These are phyloP conservation scores for Drosophila busckii DNA, from an alignment of 1,140 invertebrate genomes.

Conservation along the genomic window DNA sequence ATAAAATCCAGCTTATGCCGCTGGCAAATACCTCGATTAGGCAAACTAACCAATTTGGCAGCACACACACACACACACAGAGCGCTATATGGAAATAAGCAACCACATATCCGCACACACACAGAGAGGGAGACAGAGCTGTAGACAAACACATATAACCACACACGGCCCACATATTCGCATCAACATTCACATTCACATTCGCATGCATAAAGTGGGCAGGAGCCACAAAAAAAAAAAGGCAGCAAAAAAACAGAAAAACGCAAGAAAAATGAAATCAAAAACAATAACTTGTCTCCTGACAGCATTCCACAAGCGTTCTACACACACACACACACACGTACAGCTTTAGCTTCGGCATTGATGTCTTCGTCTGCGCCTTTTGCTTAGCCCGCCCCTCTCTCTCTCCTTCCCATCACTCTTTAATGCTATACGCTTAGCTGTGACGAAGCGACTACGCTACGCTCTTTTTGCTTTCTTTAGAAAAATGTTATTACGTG, in stretches of 20 bases:
- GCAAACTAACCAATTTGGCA: slow-evolving; percentile 66
- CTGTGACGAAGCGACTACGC: too few species aligned
- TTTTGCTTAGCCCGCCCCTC: too few species aligned
- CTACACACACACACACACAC: neutral
- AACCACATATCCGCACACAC: slow-evolving; percentile 36
- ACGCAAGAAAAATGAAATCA: slow-evolving; percentile 74
- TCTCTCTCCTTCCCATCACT: neutral
- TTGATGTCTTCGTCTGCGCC: slow-evolving; percentile 66
- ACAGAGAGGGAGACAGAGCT: too few species aligned
- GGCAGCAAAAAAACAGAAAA: slow-evolving; percentile 18
- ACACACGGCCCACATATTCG: slow-evolving; percentile 1
- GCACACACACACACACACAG: slow-evolving; percentile 7
- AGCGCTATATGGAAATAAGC: slow-evolving; percentile 67
- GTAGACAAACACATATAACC: too few species aligned
- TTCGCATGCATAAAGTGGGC: slow-evolving; percentile 48
- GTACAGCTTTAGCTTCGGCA: slow-evolving; percentile 43
- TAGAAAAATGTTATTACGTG: slow-evolving; percentile 77
- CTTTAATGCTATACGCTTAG: slow-evolving; percentile 26
- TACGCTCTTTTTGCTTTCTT: slow-evolving; percentile 58
- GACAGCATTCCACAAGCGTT: slow-evolving; percentile 71
- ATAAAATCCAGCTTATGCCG: slow-evolving; percentile 48
- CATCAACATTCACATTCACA: slow-evolving; percentile 2
- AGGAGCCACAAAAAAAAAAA: slow-evolving; percentile 21
- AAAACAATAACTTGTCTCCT: slow-evolving; percentile 76
- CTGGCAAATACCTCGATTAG: slow-evolving; percentile 68